Conservation (phyloP, 2,797 vertebrate species). For the Peromyscus nudipes region DNA sequence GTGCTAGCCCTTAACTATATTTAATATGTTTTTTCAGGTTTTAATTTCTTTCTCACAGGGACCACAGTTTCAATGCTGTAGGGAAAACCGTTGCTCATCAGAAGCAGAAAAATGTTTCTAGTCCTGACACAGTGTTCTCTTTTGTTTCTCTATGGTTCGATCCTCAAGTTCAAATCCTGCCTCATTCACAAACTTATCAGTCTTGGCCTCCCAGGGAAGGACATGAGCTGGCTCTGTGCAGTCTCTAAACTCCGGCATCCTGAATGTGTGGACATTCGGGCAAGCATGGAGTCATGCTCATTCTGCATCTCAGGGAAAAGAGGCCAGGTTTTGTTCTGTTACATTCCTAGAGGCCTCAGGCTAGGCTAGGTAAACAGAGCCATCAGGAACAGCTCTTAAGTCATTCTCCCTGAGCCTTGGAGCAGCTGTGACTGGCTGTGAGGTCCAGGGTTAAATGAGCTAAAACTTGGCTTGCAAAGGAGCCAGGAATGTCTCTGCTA, state of each 20-base stretch:
- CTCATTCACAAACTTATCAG: not conserved
- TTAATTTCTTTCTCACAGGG: not conserved
- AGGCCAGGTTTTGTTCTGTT: not conserved
- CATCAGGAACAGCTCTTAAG: not conserved
- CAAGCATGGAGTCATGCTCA: not conserved
- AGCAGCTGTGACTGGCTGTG: not conserved
- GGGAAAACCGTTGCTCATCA: not conserved
- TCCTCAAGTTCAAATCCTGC: not conserved
- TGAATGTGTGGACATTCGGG: not conserved
- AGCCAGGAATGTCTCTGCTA: conserved; percentile 69
- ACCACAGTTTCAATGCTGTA: not conserved
- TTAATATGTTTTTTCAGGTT: not conserved
- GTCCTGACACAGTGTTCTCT: not conserved
- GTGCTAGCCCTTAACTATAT: not conserved
- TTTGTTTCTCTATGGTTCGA: not conserved
- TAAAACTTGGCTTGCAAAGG: conserved; percentile 62
- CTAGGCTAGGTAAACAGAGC: not conserved
- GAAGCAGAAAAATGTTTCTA: not conserved
- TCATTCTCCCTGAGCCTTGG: not conserved
- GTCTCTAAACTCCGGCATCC: not conserved
- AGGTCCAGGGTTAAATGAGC: conserved; percentile 56
- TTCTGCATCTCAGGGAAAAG: not conserved
- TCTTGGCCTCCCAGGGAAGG: not conserved
- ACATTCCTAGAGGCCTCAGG: not conserved
- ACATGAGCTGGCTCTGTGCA: not conserved